A percentile compares a stretch with the other conserved stretches of the same genome.
Evolutionary conservation across 2,797 vertebrate genomes (phyloP).

Genomic region (Staurois parvus): DNA sequence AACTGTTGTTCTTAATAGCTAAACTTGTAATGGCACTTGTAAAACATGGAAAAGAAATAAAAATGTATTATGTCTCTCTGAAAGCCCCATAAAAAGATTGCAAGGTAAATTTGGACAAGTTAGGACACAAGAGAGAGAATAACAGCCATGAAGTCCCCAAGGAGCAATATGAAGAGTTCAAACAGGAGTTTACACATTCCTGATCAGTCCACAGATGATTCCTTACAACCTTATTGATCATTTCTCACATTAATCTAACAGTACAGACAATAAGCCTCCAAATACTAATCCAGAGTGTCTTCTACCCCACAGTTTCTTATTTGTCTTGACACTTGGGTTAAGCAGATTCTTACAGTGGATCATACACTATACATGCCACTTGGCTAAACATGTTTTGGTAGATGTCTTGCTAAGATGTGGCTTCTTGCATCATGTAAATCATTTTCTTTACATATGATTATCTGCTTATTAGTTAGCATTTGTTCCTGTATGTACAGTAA

Average conservation of each 20-base stretch:
- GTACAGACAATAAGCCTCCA: background rate
- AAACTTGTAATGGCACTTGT: conserved; percentile 47
- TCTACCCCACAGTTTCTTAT: too few species aligned
- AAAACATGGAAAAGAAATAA: conserved; percentile 61
- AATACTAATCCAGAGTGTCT: background rate
- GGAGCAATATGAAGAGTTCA: background rate
- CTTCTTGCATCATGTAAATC: too few species aligned
- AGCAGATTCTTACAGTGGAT: too few species aligned
- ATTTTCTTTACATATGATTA: background rate
- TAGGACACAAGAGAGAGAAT: conserved; percentile 16
- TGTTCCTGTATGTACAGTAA: background rate
- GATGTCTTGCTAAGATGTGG: background rate
- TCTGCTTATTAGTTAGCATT: background rate
- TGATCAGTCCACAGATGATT: background rate
- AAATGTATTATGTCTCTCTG: conserved; percentile 36
- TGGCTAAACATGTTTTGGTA: background rate
- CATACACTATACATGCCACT: background rate
- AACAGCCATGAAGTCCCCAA: background rate
- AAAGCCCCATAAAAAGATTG: conserved; percentile 45
- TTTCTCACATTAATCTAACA: background rate
- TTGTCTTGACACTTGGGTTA: too few species aligned
- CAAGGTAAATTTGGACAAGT: conserved; percentile 33
- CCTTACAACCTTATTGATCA: background rate
- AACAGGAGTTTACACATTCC: background rate
- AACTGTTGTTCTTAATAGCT: conserved; percentile 58